Conservation (phyloP, 2,797 vertebrate species). For the Poeciliopsis infans region DNA sequence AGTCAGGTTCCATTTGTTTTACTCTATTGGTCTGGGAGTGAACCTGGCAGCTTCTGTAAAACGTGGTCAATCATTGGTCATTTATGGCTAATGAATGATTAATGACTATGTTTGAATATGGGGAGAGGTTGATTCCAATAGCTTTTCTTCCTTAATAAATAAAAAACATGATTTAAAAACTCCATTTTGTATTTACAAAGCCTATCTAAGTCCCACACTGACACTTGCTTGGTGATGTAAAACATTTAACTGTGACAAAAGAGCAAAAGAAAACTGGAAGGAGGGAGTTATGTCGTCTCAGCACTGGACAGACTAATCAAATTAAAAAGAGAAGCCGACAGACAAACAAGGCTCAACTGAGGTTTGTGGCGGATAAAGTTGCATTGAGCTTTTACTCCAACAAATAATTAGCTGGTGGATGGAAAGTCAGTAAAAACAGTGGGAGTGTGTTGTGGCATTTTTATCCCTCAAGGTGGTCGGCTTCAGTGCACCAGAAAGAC, state of each 20-base stretch:
- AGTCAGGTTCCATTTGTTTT: neutral
- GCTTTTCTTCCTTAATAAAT: neutral
- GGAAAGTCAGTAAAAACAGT: constrained; percentile 56
- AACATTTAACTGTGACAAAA: neutral
- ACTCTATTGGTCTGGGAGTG: neutral
- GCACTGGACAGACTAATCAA: constrained; percentile 16
- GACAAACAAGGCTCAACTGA: constrained; percentile 31
- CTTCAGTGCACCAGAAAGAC: constrained; percentile 38
- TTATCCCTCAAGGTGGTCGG: neutral
- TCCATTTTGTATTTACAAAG: neutral
- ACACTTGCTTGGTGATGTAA: neutral
- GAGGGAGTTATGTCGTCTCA: neutral
- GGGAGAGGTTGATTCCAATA: neutral
- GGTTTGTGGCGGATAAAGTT: constrained; percentile 52
- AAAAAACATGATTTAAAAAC: neutral
- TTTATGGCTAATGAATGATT: neutral
- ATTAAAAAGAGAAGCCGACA: constrained; percentile 40
- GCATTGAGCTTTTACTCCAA: constrained; percentile 55
- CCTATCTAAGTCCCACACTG: too few relatives aligned
- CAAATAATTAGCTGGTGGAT: constrained; percentile 63
- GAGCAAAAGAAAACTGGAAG: neutral
- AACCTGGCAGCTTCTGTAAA: neutral
- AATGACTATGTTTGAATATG: neutral
- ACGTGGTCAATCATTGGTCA: neutral
- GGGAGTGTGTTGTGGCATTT: constrained; percentile 48